Evolutionary conservation across 1,140 invertebrate species (phyloP).

Genomic region (Sweltsa coloradensis): DNA sequence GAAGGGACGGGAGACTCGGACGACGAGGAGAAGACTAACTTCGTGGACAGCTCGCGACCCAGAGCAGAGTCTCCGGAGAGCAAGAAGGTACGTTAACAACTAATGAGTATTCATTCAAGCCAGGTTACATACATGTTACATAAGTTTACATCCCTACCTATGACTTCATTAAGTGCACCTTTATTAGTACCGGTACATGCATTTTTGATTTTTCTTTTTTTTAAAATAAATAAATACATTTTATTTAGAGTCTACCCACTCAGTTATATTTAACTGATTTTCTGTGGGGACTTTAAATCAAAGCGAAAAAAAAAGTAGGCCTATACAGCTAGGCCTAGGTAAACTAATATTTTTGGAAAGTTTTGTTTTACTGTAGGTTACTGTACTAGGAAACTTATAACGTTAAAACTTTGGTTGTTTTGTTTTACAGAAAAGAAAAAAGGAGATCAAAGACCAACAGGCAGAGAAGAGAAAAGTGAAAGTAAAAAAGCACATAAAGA

Average conservation of each 20-base stretch:
- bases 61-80: slow-evolving; percentile 77
- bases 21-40: slow-evolving; percentile 40
- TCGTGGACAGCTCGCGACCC: slow-evolving; percentile 55
- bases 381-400: background rate
- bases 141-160: background rate
- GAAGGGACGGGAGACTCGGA: slow-evolving; percentile 33
- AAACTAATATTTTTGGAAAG: background rate
- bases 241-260: slow-evolving; percentile 1
- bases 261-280: slow-evolving; percentile 2
- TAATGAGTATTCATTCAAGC: background rate
- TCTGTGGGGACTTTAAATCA: background rate
- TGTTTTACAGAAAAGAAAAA: slow-evolving; percentile 42
- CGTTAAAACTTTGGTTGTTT: slow-evolving; percentile 2
- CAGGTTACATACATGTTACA: background rate
- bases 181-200: background rate
- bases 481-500: slow-evolving; percentile 94
- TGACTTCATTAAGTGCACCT: background rate
- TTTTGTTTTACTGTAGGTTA: background rate
- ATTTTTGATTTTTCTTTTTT: slow-evolving; percentile 4
- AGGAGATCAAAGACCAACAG: slow-evolving; percentile 73
- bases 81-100: slow-evolving; percentile 48
- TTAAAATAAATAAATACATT: slow-evolving; percentile 5
- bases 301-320: background rate
- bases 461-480: slow-evolving; percentile 86
- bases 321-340: too few species aligned